Conservation (phyloP, 2,888 invertebrate genomes). For the Ichneumoninae sp. region DNA sequence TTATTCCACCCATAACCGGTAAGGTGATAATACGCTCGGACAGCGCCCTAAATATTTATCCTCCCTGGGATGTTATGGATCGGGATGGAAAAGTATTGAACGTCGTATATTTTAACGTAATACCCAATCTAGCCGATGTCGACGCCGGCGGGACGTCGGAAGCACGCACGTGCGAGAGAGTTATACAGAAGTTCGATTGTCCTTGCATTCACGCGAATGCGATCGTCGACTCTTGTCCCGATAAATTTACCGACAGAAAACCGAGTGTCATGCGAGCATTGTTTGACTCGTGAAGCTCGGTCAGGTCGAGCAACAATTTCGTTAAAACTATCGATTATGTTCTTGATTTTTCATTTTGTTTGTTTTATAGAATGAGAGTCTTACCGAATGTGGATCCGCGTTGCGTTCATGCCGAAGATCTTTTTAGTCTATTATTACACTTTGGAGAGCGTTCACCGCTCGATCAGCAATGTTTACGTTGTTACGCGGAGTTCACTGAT, state of each 20-base stretch:
- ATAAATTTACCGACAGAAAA: conserved; percentile 70
- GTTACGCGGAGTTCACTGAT: not conserved
- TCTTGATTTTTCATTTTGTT: not conserved
- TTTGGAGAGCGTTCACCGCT: not conserved
- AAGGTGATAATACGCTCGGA: conserved; percentile 68
- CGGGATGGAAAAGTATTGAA: conserved; percentile 67
- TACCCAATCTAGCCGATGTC: conserved; percentile 21
- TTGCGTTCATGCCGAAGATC: not conserved
- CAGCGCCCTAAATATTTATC: conserved; percentile 74
- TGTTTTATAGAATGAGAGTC: not conserved
- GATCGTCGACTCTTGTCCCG: conserved; percentile 70
- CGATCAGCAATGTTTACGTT: not conserved
- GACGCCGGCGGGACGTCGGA: not conserved
- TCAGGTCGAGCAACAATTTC: not conserved
- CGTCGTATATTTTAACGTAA: conserved; percentile 72
- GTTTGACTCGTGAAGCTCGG: conserved; percentile 56
- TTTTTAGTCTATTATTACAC: not conserved
- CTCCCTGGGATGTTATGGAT: conserved; percentile 77
- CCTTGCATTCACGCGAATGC: conserved; percentile 71
- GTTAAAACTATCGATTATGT: not conserved
- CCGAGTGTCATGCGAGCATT: conserved; percentile 74
- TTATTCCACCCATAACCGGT: conserved; percentile 75
- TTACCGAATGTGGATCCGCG: not conserved
- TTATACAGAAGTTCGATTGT: conserved; percentile 74
- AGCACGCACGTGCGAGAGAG: not conserved